Base-by-base conservation (phyloP, 2,797 vertebrate species). In the Channallabes apus region DNA sequence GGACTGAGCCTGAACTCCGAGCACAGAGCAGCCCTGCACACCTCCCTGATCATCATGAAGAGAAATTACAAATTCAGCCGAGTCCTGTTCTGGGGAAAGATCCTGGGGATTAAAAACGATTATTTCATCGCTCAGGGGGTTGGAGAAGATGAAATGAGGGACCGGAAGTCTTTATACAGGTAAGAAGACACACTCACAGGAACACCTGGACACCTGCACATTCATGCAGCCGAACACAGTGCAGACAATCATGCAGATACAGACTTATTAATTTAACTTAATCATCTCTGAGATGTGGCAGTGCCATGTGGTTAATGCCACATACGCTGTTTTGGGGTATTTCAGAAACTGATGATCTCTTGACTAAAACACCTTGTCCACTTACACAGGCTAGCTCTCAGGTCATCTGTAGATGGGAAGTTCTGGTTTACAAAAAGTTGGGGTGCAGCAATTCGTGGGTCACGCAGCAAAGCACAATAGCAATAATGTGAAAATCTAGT, bases 61-160 rank as follows among this genome's bases (percentile, higher is more conserved):
- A 96, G 94, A 67, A 96, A 97, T 87, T 97, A 97, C 91, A 96
- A 94, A 83, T 97, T 97, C 90, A 85, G 90, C 11, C 93, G 96
- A 35, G 94, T 98, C 62, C 88, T 96, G 73, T 96, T 98, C 85
- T 99, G 98, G 98, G 98, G 98, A 46, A 96, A 96, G 91, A 94
- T 99, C 88, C 84, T 95, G n/a, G 97, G 97, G 12, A 61, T 96
- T n/a, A 94, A 93, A 24, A 89, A 88, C 0, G 91, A 96, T 88
- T 99, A 99, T 88, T 97, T 95, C 81, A 96, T 99, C 83, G 96
- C 96, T 3, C 95, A 97, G 86, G 98, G 98, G 3, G 89, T 96
- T 86, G 94, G 93, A 84, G 91, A 92, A 17, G 95, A 98, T 90
- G 95, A 96, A 88, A 90, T 97, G n/a, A 91, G 86, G 6, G 92